Evolutionary conservation across 2,888 invertebrate species (phyloP), one percentile per base, ranked within the genome.

Genomic region (Plagodis dolabraria): DNA sequence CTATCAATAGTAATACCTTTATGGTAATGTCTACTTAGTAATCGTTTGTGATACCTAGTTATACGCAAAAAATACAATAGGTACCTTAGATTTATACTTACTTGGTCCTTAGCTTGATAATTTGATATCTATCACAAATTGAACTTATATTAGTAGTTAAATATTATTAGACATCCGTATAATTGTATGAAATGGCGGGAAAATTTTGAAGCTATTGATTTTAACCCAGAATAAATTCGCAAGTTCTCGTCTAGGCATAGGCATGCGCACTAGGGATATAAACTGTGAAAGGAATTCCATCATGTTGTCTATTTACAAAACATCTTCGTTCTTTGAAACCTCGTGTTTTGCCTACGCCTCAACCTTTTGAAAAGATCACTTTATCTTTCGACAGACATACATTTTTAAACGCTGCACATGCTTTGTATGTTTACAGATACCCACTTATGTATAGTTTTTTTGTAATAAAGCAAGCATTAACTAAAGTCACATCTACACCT

Each of bases 181-280:
- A 47, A 55, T 40, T 11, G 1, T 42, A 49, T 33, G 35, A 50
- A 60, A 59, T 52, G 68, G 77, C 77, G 81, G 75, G 69, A 69
- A 69, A 49, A 48, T 50, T 68, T 78, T 63, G 53, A 72, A 67
- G 57, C 49, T 77, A 79, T 79, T 74, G 79, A 79, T 80, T 67
- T 12, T 35, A 11, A 38, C 46, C 34, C 11, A 8, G 40, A 6
- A 46, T 51, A 42, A 5, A 12, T 43, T 64, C 72, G 72, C 72
- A 70, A 67, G 72, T 64, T 57, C 61, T 62, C 48, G 52, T 43
- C 38, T 60, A 55, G 53, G 38, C 9, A 64, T 10, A 22, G 5
- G 42, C 77, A 65, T 77, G 78, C 77, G 77, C 75, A 77, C 47
- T 72, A 60, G 54, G 51, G n/a, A 43, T 35, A 43, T 11, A 10